Base-by-base conservation (phyloP, 2,113 vertebrate species). In the Albula goreensis region DNA sequence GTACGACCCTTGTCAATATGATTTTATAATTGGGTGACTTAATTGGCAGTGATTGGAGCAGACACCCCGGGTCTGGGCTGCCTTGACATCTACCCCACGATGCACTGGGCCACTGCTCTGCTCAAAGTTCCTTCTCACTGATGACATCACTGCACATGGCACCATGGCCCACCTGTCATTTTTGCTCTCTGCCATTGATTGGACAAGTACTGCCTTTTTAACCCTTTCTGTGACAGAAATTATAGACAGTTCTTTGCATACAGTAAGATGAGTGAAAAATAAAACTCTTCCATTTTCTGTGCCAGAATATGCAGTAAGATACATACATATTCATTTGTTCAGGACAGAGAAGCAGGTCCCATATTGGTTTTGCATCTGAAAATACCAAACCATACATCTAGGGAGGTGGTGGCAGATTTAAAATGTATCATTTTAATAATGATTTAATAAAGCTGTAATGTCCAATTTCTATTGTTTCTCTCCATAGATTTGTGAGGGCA, bases 11-110 rank as follows among this genome's bases (percentile, higher is more conserved):
- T 89, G 83, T 90, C 90, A 85, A 56, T 85, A 81, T 84, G 85
- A 81, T 85, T 89, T 90, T 90, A 83, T 93, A 94, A 93, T 91
- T 94, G 89, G 90, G 53, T 63, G 80, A 70, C 80, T 83, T 85
- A 90, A 88, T 53, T 87, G 80, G 57, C 78, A 51, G 87, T 79
- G 87, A 83, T 82, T 53, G 70, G 70, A 80, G 19, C 83, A 83
- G 88, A 82, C 86, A 86, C 83, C 82, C 52, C 11, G 50, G 63
- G 63, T 70, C 53, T 66, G 77, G 50, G 50, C 25, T 50, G 63
- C 49, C 77, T 63, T 84, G 50, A 56, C 50, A 56, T 56, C 50
- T 57, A 31, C 50, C 50, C 66, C 56, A 60, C 77, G 31, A 57
- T 80, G 31, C 52, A 49, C 60, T 50, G 49, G 82, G 82, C 22